These are phyloP conservation scores for Sarcophaga subvicina DNA, from an alignment of 2,888 invertebrate genomes.

Conservation along the genomic window DNA sequence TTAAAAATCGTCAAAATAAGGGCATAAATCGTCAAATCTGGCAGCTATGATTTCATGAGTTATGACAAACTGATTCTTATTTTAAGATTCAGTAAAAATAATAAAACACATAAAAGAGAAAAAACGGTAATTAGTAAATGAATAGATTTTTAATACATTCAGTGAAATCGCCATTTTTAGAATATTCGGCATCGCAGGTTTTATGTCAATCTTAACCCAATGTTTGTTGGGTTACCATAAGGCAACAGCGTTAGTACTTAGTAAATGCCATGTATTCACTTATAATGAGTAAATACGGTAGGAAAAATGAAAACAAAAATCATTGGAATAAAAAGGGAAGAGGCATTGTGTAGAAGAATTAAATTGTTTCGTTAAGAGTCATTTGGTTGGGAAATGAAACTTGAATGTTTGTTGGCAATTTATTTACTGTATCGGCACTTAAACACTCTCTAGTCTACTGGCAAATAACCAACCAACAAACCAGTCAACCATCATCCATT, in stretches of 20 bases:
- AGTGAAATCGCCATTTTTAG: too few relatives aligned
- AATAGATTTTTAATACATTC: too few relatives aligned
- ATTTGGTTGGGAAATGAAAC: constrained; percentile 60
- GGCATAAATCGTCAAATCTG: too few relatives aligned
- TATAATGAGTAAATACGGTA: constrained; percentile 28
- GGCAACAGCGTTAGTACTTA: background rate
- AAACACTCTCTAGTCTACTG: constrained; percentile 22
- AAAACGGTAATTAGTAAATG: too few relatives aligned
- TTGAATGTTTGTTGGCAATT: constrained; percentile 51
- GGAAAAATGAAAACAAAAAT: background rate
- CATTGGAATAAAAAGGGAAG: background rate
- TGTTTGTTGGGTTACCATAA: too few relatives aligned
- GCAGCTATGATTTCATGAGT: too few relatives aligned
- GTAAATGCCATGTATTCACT: constrained; percentile 27
- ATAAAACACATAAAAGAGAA: too few relatives aligned
- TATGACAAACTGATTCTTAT: too few relatives aligned
- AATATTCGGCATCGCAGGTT: too few relatives aligned
- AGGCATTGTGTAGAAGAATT: constrained; percentile 17
- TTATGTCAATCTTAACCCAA: too few relatives aligned
- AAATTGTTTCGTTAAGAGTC: constrained; percentile 65
- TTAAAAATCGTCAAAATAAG: too few relatives aligned
- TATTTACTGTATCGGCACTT: constrained; percentile 51
- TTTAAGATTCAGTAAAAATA: too few relatives aligned
- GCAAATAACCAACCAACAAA: background rate
- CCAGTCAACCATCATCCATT: background rate